Base-by-base conservation (phyloP, 2,797 vertebrate genomes). In the Dryobates pubescens region DNA sequence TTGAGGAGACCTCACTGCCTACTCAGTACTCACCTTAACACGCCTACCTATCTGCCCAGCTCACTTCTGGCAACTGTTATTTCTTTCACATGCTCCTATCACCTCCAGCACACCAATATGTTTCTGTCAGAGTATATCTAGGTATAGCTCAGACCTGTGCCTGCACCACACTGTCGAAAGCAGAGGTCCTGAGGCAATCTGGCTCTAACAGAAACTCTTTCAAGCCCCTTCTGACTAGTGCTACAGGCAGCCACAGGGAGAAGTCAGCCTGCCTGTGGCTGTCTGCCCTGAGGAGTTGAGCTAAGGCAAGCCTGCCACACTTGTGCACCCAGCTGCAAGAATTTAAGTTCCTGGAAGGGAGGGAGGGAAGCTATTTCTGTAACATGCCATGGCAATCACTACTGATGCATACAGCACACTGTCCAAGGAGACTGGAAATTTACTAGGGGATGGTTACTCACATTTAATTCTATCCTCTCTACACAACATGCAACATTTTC, bases 331-430 rank as follows among this genome's bases (percentile, higher is more conserved):
- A 89, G 82, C 73, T 89, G 82, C 53, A 29, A 57, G 80, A 59
- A 59, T 29, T 26, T 49, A 9, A 61, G 72, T 27, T 89, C 75
- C 89, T 63, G 34, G 17, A 79, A 49, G 63, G 36, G 54, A 78
- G 30, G 91, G 72, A 93, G 58, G 34, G n/a, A 22, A 93, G 45
- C 69, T 95, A 71, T 93, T 92, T 87, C 89, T 92, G 69, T 77
- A 71, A 26, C 54, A 53, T 61, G 76, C 82, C 84, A 71, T 1
- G 17, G 79, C 69, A 92, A 80, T 85, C 54, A 27, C 75, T 38
- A 9, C 54, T 64, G 75, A 71, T 64, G 58, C 82, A 41, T 29
- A 17, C 79, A 80, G 79, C 54, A 26, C 51, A 2, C 54, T 30
- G 57, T 13, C 63, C 78, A 32, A 64, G 34, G 76, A 87, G 65